Base-by-base conservation (phyloP, 2,113 vertebrate species). In the Microcebus griseorufus region DNA sequence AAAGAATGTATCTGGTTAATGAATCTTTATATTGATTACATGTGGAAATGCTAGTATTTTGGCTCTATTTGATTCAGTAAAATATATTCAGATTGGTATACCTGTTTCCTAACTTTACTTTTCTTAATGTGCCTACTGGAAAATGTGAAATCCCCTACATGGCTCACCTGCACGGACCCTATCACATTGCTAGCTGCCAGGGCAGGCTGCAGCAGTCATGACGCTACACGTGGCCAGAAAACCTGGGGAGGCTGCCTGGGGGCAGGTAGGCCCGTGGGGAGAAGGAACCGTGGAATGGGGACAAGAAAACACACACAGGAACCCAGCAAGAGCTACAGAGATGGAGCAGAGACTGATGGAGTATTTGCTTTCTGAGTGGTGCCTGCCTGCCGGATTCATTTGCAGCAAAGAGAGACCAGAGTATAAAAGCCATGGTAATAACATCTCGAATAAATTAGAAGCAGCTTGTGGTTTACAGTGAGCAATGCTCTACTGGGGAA, bases 41-140 rank as follows among this genome's bases (percentile, higher is more conserved):
- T 9, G 6, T 88, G 29, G 42, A 93, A 75, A 91, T 60, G 42
- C 29, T 92, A 81, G 32, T 62, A 70, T 51, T 79, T 18, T 86
- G 34, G 12, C 23, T 67, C 45, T 48, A 25, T 5, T 37, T 3
- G 5, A 16, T 76, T 87, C 90, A 80, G 11, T 67, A 73, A 72
- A 79, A 83, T 29, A 83, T 17, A 91, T 73, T 95, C 92, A 92
- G 62, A 84, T 86, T 34, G 89, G 73, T n/a, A 9, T 78, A 94
- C 62, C 16, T 64, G 20, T 81, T 92, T 58, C 29, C 79, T 94
- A 29, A 64, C 95, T 78, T 85, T 73, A 39, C 27, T 79, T 96
- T 93, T 85, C 65, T 64, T 12, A 73, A n/a, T n/a, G 17, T 65
- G 25, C 13, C 37, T 51, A n/a, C 37, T 39, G 60, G 51, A 53